Base-by-base conservation (phyloP, 2,113 vertebrate genomes). In the Trichechus manatus region DNA sequence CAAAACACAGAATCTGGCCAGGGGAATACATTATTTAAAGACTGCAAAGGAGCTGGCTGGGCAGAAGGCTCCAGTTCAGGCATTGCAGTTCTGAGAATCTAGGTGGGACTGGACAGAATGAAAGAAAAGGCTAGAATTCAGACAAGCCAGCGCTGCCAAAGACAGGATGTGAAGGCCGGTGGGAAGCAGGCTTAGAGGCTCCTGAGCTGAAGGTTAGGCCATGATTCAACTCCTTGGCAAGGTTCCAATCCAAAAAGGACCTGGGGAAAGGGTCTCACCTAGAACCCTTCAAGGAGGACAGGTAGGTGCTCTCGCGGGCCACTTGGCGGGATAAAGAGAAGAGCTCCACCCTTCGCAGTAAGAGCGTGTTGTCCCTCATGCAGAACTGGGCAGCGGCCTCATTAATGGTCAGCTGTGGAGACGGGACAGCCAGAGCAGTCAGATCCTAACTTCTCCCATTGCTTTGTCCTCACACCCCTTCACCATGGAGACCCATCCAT, bases 301-400 rank as follows among this genome's bases (percentile, higher is more conserved):
- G 98, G 98, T 99, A 99, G 98, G 99, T 99, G 97, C 99, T 99
- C 98, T 99, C 99, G 89, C 99, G 99, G 0, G 99, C 99, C 23
- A 99, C 99, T 97, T 99, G 99, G 56, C 99, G 99, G 0, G 99
- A 99, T 78, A 99, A 97, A 3, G 99, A 99, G 97, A 99, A 99
- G 84, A 99, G 99, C 97, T 99, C 99, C 50, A 99, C 99, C 10
- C 99, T 99, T 96, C 99, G 98, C 95, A 99, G 98, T 96, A 99
- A 97, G 91, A 99, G 98, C 0, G 99, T 99, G 93, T 99, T 99
- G 98, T 99, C 99, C 17, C 99, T 99, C 97, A 99, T 99, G 98
- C 99, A 99, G 98, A 99, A 99, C 98, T 99, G 99, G 36, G 99
- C 99, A 0, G 99, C 99, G 2, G 99, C 99, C 97, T 99, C 99